Evolutionary conservation across 2,888 invertebrate genomes (phyloP), one percentile per base, ranked within the genome.

Genomic region (Ischnus inquisitorius): DNA sequence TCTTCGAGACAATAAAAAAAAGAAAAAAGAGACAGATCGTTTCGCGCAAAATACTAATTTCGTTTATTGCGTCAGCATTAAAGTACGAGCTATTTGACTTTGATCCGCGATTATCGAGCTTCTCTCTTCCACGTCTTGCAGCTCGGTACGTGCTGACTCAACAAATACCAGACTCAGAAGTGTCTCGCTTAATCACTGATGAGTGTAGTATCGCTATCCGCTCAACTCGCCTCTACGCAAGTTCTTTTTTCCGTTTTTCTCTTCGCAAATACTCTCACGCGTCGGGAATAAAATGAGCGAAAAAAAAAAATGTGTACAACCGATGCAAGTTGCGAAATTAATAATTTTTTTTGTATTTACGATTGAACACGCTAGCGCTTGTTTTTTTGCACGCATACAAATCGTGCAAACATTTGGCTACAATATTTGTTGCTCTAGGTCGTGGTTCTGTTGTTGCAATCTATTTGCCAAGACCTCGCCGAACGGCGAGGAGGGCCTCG

Each of bases 51-150:
- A 39, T 64, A 16, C 34, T n/a, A 34, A 5, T 28, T 34, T 34
- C 60, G 16, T 62, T 34, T 22, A 22, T 54, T 54, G 54, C 54
- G 54, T 54, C 54, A 16, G 16, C 48, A 48, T n/a, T 48, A 54
- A 57, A 46, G 65, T 54, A 62, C 16, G 39, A 22, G 39, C 41
- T 77, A 80, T 67, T 57, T 67, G 71, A 84, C 83, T 84, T 84
- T 80, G 83, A 81, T 74, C 76, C 34, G 41, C 22, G 80, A 84
- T 84, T 84, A 84, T 72, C 25, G n/a, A 14, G 8, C 60, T 25
- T 28, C 43, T 41, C 10, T 19, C 3, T n/a, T 39, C 28, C n/a
- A 34, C 39, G 3, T 14, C 10, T 1, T 10, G 16, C 25, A 14
- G 14, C n/a, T 62, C 28, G 14, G 25, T 5, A 62, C 34, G 14